Conservation (phyloP, 2,888 invertebrate species). For the Callosobruchus maculatus region DNA sequence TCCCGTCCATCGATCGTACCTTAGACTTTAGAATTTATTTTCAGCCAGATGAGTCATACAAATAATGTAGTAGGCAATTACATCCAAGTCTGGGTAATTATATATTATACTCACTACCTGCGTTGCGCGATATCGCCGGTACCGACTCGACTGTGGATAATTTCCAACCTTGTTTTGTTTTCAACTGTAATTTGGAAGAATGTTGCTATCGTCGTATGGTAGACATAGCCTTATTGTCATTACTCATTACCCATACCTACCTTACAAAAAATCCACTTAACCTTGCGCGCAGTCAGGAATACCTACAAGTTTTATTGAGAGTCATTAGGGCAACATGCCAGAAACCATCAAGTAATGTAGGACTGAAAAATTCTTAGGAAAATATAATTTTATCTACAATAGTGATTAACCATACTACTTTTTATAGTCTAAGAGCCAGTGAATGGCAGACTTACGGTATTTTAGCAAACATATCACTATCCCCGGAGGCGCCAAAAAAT, state of each 20-base stretch:
- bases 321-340: neutral
- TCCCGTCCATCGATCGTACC: neutral
- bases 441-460: too few species aligned
- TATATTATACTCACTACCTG: neutral
- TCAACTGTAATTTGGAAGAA: neutral
- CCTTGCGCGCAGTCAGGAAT: neutral
- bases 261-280: neutral
- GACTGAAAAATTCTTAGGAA: too few species aligned
- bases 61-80: neutral
- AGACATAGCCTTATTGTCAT: neutral
- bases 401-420: too few species aligned
- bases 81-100: neutral
- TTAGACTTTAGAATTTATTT: neutral
- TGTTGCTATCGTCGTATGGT: neutral
- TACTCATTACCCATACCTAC: neutral
- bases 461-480: too few species aligned
- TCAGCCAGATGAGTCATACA: neutral
- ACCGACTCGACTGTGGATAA: neutral
- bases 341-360: too few species aligned
- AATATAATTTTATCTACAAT: too few species aligned
- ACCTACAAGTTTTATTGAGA: neutral
- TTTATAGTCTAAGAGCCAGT: too few species aligned
- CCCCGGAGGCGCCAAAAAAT: too few species aligned
- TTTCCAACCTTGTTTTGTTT: neutral
- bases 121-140: neutral